Evolutionary conservation across 1,140 invertebrate genomes (phyloP).

Genomic region (Asobara japonica): DNA sequence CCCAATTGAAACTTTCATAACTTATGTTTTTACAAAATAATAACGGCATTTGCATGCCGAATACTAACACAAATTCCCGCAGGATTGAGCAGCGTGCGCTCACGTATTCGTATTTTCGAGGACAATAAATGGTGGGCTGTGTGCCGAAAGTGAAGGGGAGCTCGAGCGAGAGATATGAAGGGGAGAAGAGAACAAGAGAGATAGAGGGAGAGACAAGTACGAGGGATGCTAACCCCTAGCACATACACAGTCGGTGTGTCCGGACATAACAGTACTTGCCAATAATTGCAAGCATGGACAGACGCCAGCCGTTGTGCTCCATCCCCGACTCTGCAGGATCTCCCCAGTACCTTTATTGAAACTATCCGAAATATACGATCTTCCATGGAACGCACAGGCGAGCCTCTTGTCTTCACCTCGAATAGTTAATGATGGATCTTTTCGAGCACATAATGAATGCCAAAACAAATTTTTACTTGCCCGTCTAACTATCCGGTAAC

Average conservation of each 20-base stretch:
- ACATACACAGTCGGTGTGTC: neutral
- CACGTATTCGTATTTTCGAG: conserved; percentile 9
- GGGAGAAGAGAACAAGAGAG: neutral
- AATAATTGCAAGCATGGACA: conserved; percentile 28
- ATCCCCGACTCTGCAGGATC: neutral
- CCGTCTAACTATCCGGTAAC: no score
- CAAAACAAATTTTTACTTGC: no score
- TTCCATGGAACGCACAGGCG: neutral
- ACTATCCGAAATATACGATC: conserved; percentile 27
- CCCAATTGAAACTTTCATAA: neutral
- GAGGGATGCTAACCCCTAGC: neutral
- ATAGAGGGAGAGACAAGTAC: neutral
- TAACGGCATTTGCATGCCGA: conserved; percentile 11
- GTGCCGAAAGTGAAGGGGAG: neutral
- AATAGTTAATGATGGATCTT: neutral
- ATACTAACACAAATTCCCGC: neutral
- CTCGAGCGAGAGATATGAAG: neutral
- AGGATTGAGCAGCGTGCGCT: neutral
- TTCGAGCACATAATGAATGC: neutral
- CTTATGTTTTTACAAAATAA: conserved; percentile 4
- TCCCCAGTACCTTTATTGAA: conserved; percentile 17
- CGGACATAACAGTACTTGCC: conserved; percentile 17
- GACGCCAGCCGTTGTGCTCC: conserved; percentile 17
- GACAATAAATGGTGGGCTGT: neutral
- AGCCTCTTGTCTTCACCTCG: neutral